These are phyloP conservation scores for Ptychochromis oligacanthus DNA, from an alignment of 2,113 vertebrate genomes.

Conservation along the genomic window DNA sequence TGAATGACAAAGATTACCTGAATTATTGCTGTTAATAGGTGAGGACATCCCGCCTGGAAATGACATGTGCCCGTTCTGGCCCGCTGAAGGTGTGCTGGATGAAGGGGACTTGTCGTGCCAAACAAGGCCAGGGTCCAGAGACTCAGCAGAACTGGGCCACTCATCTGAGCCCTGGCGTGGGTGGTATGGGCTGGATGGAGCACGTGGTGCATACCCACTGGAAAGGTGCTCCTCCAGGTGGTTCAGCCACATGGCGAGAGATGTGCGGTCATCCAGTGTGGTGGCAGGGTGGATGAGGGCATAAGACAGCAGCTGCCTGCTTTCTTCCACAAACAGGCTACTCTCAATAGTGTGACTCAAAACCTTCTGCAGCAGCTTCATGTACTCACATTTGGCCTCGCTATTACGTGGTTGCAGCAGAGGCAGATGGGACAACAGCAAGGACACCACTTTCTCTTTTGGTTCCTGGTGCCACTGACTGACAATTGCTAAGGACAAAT, in stretches of 20 bases:
- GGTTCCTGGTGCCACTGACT: constrained; percentile 94
- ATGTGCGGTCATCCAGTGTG: constrained; percentile 92
- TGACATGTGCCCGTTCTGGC: constrained; percentile 90
- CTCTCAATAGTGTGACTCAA: constrained; percentile 94
- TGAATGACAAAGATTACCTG: constrained; percentile 75
- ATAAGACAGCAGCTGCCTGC: constrained; percentile 93
- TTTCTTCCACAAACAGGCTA: constrained; percentile 94
- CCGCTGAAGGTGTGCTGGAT: constrained; percentile 79
- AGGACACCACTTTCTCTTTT: constrained; percentile 90
- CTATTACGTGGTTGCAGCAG: constrained; percentile 93
- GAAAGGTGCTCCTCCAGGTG: constrained; percentile 93
- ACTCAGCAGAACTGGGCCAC: constrained; percentile 85
- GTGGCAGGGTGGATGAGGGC: constrained; percentile 96
- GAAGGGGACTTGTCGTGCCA: constrained; percentile 89
- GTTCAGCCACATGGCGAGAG: constrained; percentile 92
- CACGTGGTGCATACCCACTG: constrained; percentile 78
- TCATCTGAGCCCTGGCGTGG: constrained; percentile 90
- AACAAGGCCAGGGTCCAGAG: constrained; percentile 80
- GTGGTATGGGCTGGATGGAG: constrained; percentile 83
- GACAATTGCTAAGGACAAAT: constrained; percentile 82
- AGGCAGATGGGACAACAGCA: constrained; percentile 91
- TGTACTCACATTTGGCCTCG: constrained; percentile 95
- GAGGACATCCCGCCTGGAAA: constrained; percentile 87
- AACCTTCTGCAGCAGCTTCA: constrained; percentile 94
- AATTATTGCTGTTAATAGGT: constrained; percentile 86